Base-by-base conservation (phyloP, 2,888 invertebrate species). In the Anoncus sp. region DNA sequence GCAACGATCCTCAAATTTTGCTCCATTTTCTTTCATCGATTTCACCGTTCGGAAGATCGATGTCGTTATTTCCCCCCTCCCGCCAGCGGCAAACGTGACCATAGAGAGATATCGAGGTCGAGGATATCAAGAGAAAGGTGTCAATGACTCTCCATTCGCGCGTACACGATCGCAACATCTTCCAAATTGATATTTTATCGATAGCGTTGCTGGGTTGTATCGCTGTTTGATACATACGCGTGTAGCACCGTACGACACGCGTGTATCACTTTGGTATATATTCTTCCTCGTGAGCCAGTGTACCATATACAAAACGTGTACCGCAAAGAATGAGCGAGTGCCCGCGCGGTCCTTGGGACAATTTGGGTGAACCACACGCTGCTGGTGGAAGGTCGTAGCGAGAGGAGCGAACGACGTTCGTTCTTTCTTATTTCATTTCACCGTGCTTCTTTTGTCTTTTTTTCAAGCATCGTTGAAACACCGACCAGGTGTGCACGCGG, bases 401-500 rank as follows among this genome's bases (percentile, higher is more conserved):
- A 49, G 72, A 45, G 27, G 55, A 47, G 31, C n/a, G n/a, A n/a
- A 24, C 59, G 47, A 70, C 53, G 20, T 59, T 60, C 18, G 22
- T 66, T 53, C 0, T 18, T 45, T 27, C 57, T 16, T 60, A n/a
- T 57, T 57, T 35, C 38, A 35, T 16, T 20, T 45, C 22, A n/a
- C n/a, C n/a, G n/a, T n/a, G n/a, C n/a, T n/a, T n/a, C 53, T 55
- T 38, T 24, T 35, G n/a, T 57, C 49, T 55, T 62, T 71, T 65
- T 53, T 43, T 65, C 35, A 47, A 51, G 20, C 38, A 40, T 47
- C 69, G 40, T 45, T 51, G 53, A 35, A 73, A 63, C 47, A 62
- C 47, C 73, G 76, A 77, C 80, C 83, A 83, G 82, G 83, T 83
- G 83, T 80, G 81, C 81, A 82, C 82, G 82, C 81, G 81, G 81